Evolutionary conservation across 2,113 vertebrate genomes (phyloP).

Genomic region (Limnothrissa miodon): DNA sequence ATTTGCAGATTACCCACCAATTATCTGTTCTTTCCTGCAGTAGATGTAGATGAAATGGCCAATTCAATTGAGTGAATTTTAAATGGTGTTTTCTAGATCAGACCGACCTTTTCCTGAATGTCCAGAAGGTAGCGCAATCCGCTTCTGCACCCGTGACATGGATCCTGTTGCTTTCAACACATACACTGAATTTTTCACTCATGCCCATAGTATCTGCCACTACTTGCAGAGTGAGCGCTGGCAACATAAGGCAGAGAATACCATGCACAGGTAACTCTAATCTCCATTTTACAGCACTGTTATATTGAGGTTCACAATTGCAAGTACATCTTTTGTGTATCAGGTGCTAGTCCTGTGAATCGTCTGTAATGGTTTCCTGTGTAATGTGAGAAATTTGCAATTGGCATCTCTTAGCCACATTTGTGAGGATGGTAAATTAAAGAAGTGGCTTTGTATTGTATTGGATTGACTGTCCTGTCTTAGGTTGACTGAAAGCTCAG

Average conservation of each 20-base stretch:
- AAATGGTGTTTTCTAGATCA: constrained; percentile 59
- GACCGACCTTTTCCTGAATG: constrained; percentile 71
- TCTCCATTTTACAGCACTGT: not conserved
- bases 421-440: not conserved
- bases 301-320: not conserved
- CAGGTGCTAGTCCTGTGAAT: not conserved
- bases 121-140: constrained; percentile 65
- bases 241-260: constrained; percentile 67
- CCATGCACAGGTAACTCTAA: constrained; percentile 65
- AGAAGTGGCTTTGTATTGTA: constrained; percentile 18
- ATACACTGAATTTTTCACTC: constrained; percentile 82
- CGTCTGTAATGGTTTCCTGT: not conserved
- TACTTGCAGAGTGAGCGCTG: constrained; percentile 76
- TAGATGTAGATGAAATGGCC: not conserved
- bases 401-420: not conserved
- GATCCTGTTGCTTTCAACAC: constrained; percentile 74
- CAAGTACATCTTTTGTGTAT: not conserved
- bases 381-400: not conserved
- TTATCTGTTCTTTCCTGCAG: not conserved
- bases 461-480: not conserved
- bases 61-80: not conserved
- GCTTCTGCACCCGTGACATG: constrained; percentile 72
- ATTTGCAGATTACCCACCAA: not conserved
- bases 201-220: constrained; percentile 78
- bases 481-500: constrained; percentile 75